phyloP scores from a whole-genome alignment of 2,113 vertebrate genomes.

The Oryzias celebensis region DNA sequence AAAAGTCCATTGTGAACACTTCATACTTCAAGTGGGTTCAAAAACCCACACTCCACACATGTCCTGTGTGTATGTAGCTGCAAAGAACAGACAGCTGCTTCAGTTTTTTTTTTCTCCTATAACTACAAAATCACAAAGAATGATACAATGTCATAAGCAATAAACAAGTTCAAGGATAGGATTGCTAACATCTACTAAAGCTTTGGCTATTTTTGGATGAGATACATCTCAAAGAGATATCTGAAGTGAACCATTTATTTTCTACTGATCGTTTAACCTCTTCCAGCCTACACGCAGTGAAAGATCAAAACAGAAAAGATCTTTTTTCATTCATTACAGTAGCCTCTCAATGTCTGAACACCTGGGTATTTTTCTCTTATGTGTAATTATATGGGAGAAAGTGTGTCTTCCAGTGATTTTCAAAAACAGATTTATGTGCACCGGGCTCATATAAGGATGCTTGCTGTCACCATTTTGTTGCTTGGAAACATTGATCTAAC shows the following conservation, averaged over 20 bases:
- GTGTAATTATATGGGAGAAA: too few relatives aligned
- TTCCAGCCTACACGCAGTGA: not conserved
- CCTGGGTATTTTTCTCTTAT: too few relatives aligned
- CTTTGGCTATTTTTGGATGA: slow-evolving; percentile 33
- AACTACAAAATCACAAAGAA: slow-evolving; percentile 36
- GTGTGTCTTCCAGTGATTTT: too few relatives aligned
- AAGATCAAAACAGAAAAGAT: too few relatives aligned
- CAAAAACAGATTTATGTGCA: too few relatives aligned
- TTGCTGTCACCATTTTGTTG: not conserved
- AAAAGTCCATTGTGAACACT: too few relatives aligned
- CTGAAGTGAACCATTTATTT: not conserved
- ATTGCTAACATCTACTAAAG: slow-evolving; percentile 9
- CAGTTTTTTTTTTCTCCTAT: slow-evolving; percentile 29
- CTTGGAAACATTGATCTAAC: not conserved
- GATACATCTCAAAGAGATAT: slow-evolving; percentile 2
- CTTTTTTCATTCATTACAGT: too few relatives aligned
- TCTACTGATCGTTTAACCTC: not conserved
- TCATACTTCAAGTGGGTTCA: too few relatives aligned
- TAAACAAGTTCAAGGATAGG: slow-evolving; percentile 20
- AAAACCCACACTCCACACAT: too few relatives aligned
- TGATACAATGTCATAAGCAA: slow-evolving; percentile 46
- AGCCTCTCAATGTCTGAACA: too few relatives aligned
- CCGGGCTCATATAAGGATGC: too few relatives aligned
- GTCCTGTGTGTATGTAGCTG: too few relatives aligned
- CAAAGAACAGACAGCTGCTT: slow-evolving; percentile 41